Percentiles rank a stretch among this genome's conserved stretches.
These are phyloP conservation scores for Corynorhinus townsendii DNA, from an alignment of 2,113 vertebrate genomes.

Conservation along the genomic window DNA sequence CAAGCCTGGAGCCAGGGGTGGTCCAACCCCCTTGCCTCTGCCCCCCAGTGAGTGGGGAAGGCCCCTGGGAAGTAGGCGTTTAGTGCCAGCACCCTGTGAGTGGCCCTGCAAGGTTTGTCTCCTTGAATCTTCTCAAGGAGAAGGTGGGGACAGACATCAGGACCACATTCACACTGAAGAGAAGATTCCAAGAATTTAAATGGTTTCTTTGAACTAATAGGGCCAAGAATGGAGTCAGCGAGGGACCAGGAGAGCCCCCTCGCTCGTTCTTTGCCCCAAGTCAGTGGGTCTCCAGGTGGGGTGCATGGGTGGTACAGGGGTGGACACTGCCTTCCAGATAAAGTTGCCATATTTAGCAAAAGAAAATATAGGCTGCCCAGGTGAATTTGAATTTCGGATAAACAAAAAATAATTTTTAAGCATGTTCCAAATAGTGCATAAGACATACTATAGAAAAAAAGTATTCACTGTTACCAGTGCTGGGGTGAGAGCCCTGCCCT, in stretches of 20 bases:
- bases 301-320: too few species aligned
- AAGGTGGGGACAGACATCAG: background rate
- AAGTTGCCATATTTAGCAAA: background rate
- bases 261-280: background rate
- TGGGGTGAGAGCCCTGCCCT: accelerated
- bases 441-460: background rate
- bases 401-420: background rate
- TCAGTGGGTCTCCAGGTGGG: background rate
- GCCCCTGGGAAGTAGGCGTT: background rate
- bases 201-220: background rate
- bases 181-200: background rate
- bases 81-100: accelerated
- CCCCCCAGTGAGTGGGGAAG: background rate
- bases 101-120: too few species aligned
- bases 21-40: background rate
- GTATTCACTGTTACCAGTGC: background rate
- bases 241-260: too few species aligned
- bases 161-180: background rate
- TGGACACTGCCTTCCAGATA: background rate
- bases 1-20: background rate
- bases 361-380: background rate
- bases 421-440: background rate
- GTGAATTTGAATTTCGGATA: background rate
- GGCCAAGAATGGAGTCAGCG: too few species aligned
- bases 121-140: accelerated